Evolutionary conservation across 2,797 vertebrate species (phyloP), one percentile per base, ranked within the genome.

Genomic region (Argya squamiceps): DNA sequence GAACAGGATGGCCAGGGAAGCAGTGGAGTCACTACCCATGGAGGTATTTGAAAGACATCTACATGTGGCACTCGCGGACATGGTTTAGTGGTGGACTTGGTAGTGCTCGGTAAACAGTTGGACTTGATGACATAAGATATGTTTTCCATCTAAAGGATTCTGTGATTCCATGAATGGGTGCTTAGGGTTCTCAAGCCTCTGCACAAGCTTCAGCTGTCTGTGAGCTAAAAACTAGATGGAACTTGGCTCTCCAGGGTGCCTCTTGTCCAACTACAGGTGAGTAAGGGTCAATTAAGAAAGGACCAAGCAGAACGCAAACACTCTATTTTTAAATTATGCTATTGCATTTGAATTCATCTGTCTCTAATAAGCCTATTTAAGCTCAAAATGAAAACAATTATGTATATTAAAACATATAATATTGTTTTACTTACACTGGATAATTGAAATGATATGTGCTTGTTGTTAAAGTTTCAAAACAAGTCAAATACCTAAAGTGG

Each of bases 391-490:
- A 89, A 94, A 94, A 81, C 24, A 74, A 73, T 41, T 58, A 15
- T 37, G 26, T 29, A 11, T 75, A 37, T 47, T 74, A 75, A 75
- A 89, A 60, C 11, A 29, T 56, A 70, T 55, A 78, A 29, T 49
- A 88, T 29, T 30, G 10, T 14, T 84, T 93, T 78, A 71, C 34
- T 88, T 71, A 49, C 10, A 69, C 3, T 60, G 60, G 34, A 81
- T 90, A 93, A 88, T 9, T 84, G 55, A 94, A 88, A 55, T 19
- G 60, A 32, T 59, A 88, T 5, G 5, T 65, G 39, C 32, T 55
- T 86, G 29, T 77, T 79, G 63, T 79, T 59, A 62, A 86, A 88
- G 36, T 78, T 92, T 92, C 84, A 69, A 84, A 91, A 83, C 58
- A 91, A 95, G 65, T 78, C 30, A 86, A 85, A 84, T 50, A 90